Percentiles rank a stretch among this genome's conserved stretches.
Evolutionary conservation across 2,888 invertebrate species (phyloP).

Genomic region (Odontothrips loti): DNA sequence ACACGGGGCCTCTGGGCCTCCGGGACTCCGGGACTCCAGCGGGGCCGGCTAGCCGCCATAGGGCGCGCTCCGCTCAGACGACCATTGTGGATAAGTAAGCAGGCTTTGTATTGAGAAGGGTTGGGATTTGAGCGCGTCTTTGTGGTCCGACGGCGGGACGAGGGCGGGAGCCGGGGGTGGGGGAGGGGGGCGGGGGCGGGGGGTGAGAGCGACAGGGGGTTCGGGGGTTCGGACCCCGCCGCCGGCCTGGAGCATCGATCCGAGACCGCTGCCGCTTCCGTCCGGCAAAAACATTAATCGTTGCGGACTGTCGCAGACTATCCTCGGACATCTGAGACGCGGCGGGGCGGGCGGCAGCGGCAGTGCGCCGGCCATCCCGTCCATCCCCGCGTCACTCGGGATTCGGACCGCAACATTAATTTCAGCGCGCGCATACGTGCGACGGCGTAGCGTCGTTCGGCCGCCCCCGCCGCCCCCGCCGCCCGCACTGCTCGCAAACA

Average conservation of each 20-base stretch:
- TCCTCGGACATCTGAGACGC: constrained; percentile 12
- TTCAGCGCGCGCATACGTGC: neutral
- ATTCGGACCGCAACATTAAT: constrained; percentile 11
- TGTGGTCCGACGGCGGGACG: neutral
- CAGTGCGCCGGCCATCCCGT: neutral
- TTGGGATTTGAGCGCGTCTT: constrained; percentile 26
- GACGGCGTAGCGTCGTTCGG: neutral
- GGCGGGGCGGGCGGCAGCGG: neutral
- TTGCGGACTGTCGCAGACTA: constrained; percentile 4
- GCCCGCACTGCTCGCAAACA: neutral
- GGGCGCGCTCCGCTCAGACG: neutral
- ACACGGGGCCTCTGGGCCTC: no score
- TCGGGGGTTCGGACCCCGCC: neutral
- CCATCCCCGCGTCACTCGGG: neutral
- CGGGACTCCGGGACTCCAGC: no score
- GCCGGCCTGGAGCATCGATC: neutral
- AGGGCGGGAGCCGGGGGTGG: neutral
- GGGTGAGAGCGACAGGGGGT: neutral
- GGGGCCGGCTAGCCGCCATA: neutral
- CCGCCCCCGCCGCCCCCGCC: neutral
- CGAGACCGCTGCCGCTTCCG: neutral
- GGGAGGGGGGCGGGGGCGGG: neutral
- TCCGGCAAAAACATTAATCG: constrained; percentile 24
- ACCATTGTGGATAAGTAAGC: constrained; percentile 21
- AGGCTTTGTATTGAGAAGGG: constrained; percentile 26